A percentile compares a stretch with the other conserved stretches of the same genome.
Conservation (phyloP, 2,888 invertebrate genomes). For the Pasiphila rectangulata region DNA sequence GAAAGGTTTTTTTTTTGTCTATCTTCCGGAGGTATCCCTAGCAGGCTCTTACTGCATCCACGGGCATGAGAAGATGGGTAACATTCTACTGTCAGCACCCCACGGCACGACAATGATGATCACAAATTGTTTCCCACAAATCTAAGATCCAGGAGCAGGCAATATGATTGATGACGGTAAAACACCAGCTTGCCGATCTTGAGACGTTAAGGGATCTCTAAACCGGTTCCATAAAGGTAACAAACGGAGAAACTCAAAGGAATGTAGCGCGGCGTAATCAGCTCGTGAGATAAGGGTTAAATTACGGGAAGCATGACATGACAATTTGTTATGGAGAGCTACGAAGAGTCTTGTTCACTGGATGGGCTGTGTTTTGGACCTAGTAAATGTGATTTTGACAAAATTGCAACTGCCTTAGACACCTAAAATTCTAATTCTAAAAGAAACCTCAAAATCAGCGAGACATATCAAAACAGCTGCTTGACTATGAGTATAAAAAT, state of each 20-base stretch:
- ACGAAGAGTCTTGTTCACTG: constrained; percentile 11
- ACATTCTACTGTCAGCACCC: too few relatives aligned
- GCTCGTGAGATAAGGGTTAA: constrained; percentile 49
- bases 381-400: neutral
- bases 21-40: too few relatives aligned
- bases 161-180: neutral
- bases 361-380: constrained; percentile 10
- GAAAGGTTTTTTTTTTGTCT: too few relatives aligned
- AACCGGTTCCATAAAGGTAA: constrained; percentile 3
- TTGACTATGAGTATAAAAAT: too few relatives aligned
- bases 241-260: constrained; percentile 15
- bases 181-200: neutral
- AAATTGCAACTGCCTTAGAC: too few relatives aligned
- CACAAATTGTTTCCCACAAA: neutral
- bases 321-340: constrained; percentile 61
- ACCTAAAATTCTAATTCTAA: too few relatives aligned
- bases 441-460: too few relatives aligned
- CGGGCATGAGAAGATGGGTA: neutral
- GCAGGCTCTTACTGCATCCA: too few relatives aligned
- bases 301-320: constrained; percentile 68
- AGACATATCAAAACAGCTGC: too few relatives aligned
- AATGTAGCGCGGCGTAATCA: constrained; percentile 19
- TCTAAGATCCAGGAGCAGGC: neutral
- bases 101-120: too few relatives aligned
- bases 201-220: neutral